Evolutionary conservation across 2,888 invertebrate species (phyloP).

Genomic region (Monochamus alternatus): DNA sequence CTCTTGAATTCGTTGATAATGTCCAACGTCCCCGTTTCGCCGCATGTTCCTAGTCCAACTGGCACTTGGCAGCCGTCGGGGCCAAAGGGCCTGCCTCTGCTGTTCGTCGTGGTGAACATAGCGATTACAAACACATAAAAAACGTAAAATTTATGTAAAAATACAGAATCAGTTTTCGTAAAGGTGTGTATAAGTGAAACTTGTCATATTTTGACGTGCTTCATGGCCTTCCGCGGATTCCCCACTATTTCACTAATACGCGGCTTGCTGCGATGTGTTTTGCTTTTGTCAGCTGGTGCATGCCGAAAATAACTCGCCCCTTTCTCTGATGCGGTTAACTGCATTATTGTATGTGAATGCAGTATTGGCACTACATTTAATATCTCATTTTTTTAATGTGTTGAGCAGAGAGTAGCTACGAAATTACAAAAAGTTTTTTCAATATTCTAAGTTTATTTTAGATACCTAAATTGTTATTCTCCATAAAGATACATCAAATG

Average conservation of each 20-base stretch:
- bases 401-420: no score
- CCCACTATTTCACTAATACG: constrained; percentile 16
- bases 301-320: constrained; percentile 24
- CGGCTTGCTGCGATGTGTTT: constrained; percentile 1
- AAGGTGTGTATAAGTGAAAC: constrained; percentile 34
- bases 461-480: no score
- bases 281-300: neutral
- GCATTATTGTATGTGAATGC: neutral
- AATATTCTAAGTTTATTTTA: no score
- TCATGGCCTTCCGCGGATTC: constrained; percentile 18
- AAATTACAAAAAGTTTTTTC: no score
- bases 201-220: constrained; percentile 54
- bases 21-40: constrained; percentile 69
- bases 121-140: constrained; percentile 40
- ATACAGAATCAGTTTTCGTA: constrained; percentile 42
- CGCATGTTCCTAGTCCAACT: constrained; percentile 60
- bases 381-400: neutral
- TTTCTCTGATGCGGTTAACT: neutral
- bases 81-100: constrained; percentile 44
- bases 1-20: constrained; percentile 76
- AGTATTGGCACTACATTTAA: neutral
- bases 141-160: constrained; percentile 53
- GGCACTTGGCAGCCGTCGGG: constrained; percentile 57
- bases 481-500: no score
- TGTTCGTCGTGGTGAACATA: constrained; percentile 50